Evolutionary conservation across 2,797 vertebrate genomes (phyloP).

Genomic region (Graptemys geographica): DNA sequence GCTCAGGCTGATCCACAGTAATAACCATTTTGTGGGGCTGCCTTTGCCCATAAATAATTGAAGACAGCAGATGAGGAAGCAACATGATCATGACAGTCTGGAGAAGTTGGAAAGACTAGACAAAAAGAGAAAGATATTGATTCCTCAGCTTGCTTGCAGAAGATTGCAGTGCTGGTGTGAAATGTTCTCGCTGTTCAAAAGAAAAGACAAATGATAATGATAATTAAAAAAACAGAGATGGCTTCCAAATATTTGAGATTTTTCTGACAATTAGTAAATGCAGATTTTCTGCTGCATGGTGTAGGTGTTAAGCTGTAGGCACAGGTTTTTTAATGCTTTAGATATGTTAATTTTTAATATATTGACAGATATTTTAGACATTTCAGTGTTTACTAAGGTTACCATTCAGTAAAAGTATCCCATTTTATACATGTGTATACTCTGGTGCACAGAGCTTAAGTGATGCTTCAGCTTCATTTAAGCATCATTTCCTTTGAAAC

Average conservation of each 20-base stretch:
- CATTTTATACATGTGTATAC: not conserved
- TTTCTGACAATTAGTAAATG: not conserved
- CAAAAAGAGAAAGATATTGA: not conserved
- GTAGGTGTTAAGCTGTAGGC: not conserved
- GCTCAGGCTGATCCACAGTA: slow-evolving; percentile 23
- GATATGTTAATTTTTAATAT: not conserved
- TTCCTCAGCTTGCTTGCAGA: slow-evolving; percentile 2
- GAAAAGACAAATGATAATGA: not conserved
- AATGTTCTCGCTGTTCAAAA: not conserved
- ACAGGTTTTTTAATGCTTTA: not conserved
- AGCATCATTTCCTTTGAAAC: slow-evolving; percentile 55
- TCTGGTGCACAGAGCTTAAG: slow-evolving; percentile 23
- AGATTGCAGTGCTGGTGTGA: not conserved
- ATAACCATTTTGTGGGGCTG: slow-evolving; percentile 24
- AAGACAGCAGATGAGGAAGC: not conserved
- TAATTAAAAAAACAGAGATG: not conserved
- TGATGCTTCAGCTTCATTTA: slow-evolving; percentile 18
- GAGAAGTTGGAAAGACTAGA: not conserved
- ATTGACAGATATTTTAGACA: not conserved
- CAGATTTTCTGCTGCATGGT: not conserved
- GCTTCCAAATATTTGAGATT: not conserved
- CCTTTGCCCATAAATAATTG: slow-evolving; percentile 53
- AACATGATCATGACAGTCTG: not conserved
- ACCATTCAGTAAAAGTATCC: not conserved
- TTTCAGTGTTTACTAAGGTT: slow-evolving; percentile 1